Base-by-base conservation (phyloP, 2,113 vertebrate genomes). In the Ranitomeya variabilis region DNA sequence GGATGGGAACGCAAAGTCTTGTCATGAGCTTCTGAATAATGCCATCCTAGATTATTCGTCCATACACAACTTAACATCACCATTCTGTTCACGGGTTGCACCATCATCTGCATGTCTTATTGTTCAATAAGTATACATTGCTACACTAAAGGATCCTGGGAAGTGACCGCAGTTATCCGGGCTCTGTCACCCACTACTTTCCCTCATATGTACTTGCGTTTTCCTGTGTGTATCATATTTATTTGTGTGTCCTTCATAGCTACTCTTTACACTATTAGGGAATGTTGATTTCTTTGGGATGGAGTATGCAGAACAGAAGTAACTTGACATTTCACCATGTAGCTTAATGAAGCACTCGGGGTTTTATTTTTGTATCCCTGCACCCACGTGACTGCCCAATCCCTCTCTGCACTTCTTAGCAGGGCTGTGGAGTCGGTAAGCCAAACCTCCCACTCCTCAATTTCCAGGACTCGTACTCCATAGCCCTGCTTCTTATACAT, bases 21-120 rank as follows among this genome's bases (percentile, higher is more conserved):
- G 60, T 76, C 73, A 69, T 90, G 51, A 86, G 62, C 87, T 91
- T 90, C 91, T 88, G 83, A 93, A 93, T 95, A 96, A 96, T 94
- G 93, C 92, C 87, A 94, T 93, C 93, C 93, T 81, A 31, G 31
- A 57, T 87, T 31, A 37, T 59, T 16, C 59, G 26, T 12, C 66
- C 16, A 60, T 80, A 80, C 64, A 69, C 18, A 59, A 59, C 78
- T 87, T 81, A 87, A 87, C 51, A 69, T 73, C 78, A 71, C 78
- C 23, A 81, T 16, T 81, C 15, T 87, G 7, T 73, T 60, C 51
- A 86, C 62, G 51, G 57, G 77, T 80, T 71, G 60, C 51, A 87
- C 64, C 14, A 5, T 71, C 86, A 87, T 73, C 64, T 87, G 86
- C 86, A 87, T 87, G 86, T 73, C 45, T 80, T 87, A 57, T 81